Conservation (phyloP, 2,113 vertebrate genomes). For the Ovis canadensis region DNA sequence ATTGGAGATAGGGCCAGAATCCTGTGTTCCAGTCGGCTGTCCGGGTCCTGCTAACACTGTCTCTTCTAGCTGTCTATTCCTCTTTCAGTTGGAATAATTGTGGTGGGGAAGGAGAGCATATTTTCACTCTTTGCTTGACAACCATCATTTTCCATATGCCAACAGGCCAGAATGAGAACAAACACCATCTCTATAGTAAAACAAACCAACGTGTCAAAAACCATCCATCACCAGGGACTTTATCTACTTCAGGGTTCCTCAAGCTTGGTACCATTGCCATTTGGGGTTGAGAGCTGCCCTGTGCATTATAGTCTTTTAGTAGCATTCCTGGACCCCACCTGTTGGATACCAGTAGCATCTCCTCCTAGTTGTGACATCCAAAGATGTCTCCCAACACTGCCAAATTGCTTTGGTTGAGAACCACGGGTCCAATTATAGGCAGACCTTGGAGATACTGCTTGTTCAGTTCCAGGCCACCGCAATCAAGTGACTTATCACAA, state of each 20-base stretch:
- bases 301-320: accelerated
- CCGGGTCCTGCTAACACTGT: accelerated
- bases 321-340: background rate
- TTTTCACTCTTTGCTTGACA: background rate
- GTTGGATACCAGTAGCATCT: no score
- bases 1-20: background rate
- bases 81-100: background rate
- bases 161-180: background rate
- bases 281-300: background rate
- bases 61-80: background rate
- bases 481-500: background rate
- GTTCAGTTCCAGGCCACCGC: background rate
- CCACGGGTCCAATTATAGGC: background rate
- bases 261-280: background rate
- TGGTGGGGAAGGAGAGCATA: accelerated
- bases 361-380: background rate
- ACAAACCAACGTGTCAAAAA: background rate
- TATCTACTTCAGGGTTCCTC: no score
- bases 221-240: accelerated
- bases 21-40: background rate
- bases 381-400: background rate
- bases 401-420: background rate
- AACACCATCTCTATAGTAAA: accelerated
- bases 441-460: background rate
- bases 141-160: background rate